These are phyloP conservation scores for Anseranas semipalmata DNA, from an alignment of 2,113 vertebrate genomes.

Conservation along the genomic window DNA sequence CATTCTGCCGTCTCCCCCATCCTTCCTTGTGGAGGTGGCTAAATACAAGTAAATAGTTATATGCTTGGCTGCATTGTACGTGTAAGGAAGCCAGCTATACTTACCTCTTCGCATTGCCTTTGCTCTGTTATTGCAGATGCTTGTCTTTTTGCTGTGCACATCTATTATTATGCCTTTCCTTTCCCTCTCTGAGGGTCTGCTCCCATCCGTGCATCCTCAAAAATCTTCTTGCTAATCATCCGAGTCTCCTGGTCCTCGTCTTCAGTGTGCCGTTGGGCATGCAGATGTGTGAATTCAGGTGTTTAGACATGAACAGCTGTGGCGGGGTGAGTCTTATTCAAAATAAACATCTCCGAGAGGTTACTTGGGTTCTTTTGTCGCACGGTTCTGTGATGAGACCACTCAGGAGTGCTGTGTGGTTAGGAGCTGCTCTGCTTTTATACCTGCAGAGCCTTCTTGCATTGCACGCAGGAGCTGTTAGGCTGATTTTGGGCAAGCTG, in stretches of 20 bases:
- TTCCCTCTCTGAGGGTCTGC: neutral
- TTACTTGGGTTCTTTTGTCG: neutral
- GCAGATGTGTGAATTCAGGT: neutral
- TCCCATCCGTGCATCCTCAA: neutral
- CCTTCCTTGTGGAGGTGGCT: neutral
- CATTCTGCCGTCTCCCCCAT: neutral
- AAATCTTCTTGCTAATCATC: neutral
- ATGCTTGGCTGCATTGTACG: neutral
- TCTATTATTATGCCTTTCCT: neutral
- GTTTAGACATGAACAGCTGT: neutral
- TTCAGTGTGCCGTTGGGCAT: neutral
- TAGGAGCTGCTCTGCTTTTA: neutral
- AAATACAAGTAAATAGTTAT: conserved; percentile 18
- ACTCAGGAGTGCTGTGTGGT: neutral
- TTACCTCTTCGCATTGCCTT: neutral
- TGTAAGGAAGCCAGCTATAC: neutral
- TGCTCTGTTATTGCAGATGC: neutral
- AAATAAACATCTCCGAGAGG: neutral
- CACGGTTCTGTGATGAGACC: neutral
- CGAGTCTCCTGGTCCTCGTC: neutral
- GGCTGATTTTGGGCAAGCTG: neutral
- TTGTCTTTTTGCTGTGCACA: neutral
- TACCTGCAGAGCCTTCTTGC: neutral
- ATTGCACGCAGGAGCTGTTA: neutral
- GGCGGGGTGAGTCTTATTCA: neutral